Conservation (phyloP, 2,797 vertebrate genomes). For the Darevskia nairensis region DNA sequence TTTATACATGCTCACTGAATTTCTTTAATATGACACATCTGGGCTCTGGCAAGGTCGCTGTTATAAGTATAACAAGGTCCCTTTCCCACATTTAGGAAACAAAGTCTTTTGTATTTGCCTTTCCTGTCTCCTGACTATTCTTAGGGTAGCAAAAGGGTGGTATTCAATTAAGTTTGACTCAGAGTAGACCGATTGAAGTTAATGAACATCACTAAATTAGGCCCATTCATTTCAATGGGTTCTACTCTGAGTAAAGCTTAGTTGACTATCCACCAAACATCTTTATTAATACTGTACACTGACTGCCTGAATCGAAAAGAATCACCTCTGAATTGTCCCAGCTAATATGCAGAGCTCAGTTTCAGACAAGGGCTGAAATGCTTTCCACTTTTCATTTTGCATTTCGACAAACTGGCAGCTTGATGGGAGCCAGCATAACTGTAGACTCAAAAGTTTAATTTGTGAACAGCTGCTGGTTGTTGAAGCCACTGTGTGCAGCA, state of each 20-base stretch:
- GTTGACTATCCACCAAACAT: too few species aligned
- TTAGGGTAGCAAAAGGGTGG: slow-evolving; percentile 2
- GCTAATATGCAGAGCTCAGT: slow-evolving; percentile 10
- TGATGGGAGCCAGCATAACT: not conserved
- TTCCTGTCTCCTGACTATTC: slow-evolving; percentile 25
- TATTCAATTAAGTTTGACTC: too few species aligned
- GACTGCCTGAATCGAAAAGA: not conserved
- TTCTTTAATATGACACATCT: slow-evolving; percentile 39
- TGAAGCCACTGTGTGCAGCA: not conserved
- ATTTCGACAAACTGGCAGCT: not conserved
- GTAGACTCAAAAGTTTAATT: not conserved
- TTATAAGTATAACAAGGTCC: slow-evolving; percentile 2
- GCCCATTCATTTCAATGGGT: too few species aligned
- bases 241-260: too few species aligned
- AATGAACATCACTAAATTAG: too few species aligned
- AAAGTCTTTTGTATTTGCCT: not conserved
- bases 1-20: not conserved
- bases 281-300: not conserved
- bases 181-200: too few species aligned
- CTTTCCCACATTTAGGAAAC: slow-evolving; percentile 34
- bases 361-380: not conserved
- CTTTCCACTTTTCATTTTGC: not conserved
- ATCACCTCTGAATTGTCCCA: slow-evolving; percentile 31
- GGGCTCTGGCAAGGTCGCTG: slow-evolving; percentile 17
- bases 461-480: not conserved